phyloP scores from a whole-genome alignment of 1,140 invertebrate genomes.

The Listronotus bonariensis region DNA sequence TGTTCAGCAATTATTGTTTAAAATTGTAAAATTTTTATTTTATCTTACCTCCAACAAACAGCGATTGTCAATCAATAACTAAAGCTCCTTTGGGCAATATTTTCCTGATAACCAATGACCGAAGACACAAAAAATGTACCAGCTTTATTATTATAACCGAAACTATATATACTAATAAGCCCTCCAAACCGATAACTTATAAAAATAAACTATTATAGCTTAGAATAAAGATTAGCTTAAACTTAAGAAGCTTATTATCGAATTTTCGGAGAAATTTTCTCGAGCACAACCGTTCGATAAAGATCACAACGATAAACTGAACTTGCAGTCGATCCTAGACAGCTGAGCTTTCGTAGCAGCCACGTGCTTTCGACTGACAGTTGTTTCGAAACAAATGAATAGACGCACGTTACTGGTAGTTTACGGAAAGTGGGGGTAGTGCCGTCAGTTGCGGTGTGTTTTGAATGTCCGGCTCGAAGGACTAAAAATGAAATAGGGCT shows the following conservation, averaged over 20 bases:
- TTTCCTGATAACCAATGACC: not conserved
- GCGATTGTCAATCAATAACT: too few species aligned
- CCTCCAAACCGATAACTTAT: not conserved
- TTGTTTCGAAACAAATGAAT: not conserved
- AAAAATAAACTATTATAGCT: too few species aligned
- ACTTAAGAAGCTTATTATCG: not conserved
- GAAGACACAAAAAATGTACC: too few species aligned
- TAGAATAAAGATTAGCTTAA: too few species aligned
- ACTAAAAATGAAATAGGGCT: not conserved
- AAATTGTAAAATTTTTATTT: too few species aligned
- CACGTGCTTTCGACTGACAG: conserved; percentile 18
- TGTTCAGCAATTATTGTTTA: too few species aligned
- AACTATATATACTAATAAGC: too few species aligned
- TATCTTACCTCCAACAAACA: too few species aligned
- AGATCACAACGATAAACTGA: conserved; percentile 9
- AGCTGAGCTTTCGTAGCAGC: conserved; percentile 1
- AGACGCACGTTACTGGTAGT: not conserved
- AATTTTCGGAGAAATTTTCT: too few species aligned
- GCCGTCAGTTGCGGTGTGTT: not conserved
- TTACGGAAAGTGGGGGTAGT: not conserved
- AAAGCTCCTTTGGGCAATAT: too few species aligned
- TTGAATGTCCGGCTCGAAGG: conserved; percentile 6
- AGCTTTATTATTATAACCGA: not conserved
- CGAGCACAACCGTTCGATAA: conserved; percentile 10
- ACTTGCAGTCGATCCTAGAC: not conserved